Evolutionary conservation across 2,113 vertebrate genomes (phyloP), one percentile per base, ranked within the genome.

Genomic region (Aegithalos caudatus): DNA sequence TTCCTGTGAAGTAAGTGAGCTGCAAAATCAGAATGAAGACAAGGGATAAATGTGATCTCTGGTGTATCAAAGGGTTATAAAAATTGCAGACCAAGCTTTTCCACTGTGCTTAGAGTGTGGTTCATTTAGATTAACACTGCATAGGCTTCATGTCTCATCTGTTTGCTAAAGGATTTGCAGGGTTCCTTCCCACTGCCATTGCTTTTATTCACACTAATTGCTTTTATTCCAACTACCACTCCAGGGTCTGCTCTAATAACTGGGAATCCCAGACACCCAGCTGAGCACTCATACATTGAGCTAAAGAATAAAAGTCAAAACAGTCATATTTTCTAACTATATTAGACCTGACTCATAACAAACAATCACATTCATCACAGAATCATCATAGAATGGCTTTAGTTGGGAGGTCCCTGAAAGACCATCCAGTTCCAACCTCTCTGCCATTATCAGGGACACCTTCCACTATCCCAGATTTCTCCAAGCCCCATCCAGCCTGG

Each of bases 1-100:
- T 86, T 81, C 47, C 53, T 67, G 20, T 70, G 74, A 86, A 92
- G 62, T 38, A 35, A 67, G 45, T 0, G 3, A 84, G 56, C 38
- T 71, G 71, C 54, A 81, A 86, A 85, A 92, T 87, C 66, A 65
- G 50, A 80, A 54, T 64, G 40, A 86, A 91, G 58, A 76, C 47
- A 86, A 81, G 21, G 20, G 56, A 58, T 50, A 81, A 70, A 83
- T 40, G 29, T 66, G 50, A 72, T 60, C 50, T 91, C 86, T 47
- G 33, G 27, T 51, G 14, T 40, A 40, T 44, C 6, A 58, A 44
- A 73, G 11, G 33, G 18, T 33, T 54, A 72, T 65, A 76, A 94
- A 92, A 94, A 69, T 48, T 54, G 14, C 13, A 81, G 56, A 42
- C 10, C 19, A 58, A 70, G 16, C 13, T 82, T 90, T 87, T 67